Conservation (phyloP, 1,140 invertebrate genomes). For the Sweltsa coloradensis region DNA sequence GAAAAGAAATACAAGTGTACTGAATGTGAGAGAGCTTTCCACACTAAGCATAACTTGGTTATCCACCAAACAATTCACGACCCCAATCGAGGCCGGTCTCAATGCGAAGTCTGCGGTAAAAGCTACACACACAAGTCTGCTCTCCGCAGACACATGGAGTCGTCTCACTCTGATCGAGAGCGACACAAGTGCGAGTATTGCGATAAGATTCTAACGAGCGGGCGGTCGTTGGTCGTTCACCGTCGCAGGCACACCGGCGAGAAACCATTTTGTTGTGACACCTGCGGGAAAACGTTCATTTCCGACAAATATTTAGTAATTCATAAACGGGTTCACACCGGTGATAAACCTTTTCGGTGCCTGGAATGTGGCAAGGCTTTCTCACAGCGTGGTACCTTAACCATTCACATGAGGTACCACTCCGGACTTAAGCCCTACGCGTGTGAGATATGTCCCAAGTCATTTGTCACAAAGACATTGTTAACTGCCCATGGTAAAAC, state of each 20-base stretch:
- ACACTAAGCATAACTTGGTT: slow-evolving; percentile 26
- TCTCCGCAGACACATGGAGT: slow-evolving; percentile 27
- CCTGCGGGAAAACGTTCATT: slow-evolving; percentile 45
- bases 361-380: slow-evolving; percentile 31
- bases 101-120: slow-evolving; percentile 27
- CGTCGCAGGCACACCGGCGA: slow-evolving; percentile 56
- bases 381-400: slow-evolving; percentile 32
- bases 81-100: slow-evolving; percentile 17
- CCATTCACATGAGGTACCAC: slow-evolving; percentile 56
- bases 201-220: slow-evolving; percentile 50
- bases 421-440: slow-evolving; percentile 61
- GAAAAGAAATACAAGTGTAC: slow-evolving; percentile 5
- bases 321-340: slow-evolving; percentile 31
- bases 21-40: slow-evolving; percentile 32
- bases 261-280: slow-evolving; percentile 36
- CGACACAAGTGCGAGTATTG: slow-evolving; percentile 58
- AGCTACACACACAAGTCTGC: slow-evolving; percentile 27
- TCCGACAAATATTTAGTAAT: slow-evolving; percentile 37
- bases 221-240: slow-evolving; percentile 74
- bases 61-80: slow-evolving; percentile 12
- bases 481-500: slow-evolving; percentile 29
- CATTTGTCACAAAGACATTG: slow-evolving; percentile 25
- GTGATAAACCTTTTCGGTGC: slow-evolving; percentile 36
- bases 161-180: slow-evolving; percentile 32
- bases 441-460: slow-evolving; percentile 28